Evolutionary conservation across 1,140 invertebrate genomes (phyloP).

Genomic region (Bombus vancouverensis): DNA sequence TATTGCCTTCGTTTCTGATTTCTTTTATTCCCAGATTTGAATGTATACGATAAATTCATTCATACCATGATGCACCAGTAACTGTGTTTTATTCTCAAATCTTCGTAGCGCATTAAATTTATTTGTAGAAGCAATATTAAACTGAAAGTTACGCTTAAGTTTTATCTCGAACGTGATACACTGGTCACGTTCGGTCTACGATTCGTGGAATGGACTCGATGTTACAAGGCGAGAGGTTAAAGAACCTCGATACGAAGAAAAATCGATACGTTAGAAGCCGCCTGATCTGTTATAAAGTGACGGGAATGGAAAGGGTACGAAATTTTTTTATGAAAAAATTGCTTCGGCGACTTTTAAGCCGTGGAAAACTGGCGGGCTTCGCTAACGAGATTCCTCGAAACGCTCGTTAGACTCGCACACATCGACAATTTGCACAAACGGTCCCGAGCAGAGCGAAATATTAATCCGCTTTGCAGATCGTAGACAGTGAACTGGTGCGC

Average conservation of each 20-base stretch:
- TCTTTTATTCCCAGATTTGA: too few species aligned
- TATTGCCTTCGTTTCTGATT: too few species aligned
- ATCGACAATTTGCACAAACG: constrained; percentile 9
- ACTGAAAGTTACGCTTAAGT: background rate
- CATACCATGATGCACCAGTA: too few species aligned
- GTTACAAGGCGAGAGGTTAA: background rate
- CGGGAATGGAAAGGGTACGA: background rate
- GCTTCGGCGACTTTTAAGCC: background rate
- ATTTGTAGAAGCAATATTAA: background rate
- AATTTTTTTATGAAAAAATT: constrained; percentile 24
- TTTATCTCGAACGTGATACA: background rate
- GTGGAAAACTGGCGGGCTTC: background rate
- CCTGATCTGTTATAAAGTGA: background rate
- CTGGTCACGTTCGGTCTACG: background rate
- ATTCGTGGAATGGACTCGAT: background rate
- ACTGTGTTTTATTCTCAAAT: too few species aligned
- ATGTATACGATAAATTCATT: too few species aligned
- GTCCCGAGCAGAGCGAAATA: background rate
- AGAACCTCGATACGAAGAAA: background rate
- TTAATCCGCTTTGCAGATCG: constrained; percentile 30
- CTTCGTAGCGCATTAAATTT: too few species aligned
- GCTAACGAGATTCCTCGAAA: constrained; percentile 16
- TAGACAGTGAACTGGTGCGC: background rate
- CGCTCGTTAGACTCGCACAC: constrained; percentile 15
- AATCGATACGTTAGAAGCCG: background rate